Evolutionary conservation across 2,888 invertebrate species (phyloP), one percentile per base, ranked within the genome.

Genomic region (Agonopterix alstromeriana): DNA sequence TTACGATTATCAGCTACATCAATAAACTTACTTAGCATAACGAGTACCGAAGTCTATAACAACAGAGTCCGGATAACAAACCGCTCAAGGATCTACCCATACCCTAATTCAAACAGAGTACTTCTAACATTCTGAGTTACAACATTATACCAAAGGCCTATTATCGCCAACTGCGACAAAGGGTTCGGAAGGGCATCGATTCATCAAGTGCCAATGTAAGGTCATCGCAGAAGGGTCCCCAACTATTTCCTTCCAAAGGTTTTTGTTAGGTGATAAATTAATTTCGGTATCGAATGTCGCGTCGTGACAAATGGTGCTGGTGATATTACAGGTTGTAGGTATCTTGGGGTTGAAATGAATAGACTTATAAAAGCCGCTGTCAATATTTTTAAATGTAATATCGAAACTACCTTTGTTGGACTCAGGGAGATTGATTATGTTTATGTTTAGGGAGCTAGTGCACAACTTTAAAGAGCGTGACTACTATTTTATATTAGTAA

Each of bases 241-340:
- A 67, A 70, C 71, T 73, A 77, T 80, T 77, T 66, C 73, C 76
- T 71, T 74, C 73, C 70, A 71, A 56, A 63, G 65, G 70, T 75
- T 81, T 80, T 77, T 79, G 77, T 48, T 12, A 8, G 63, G 51
- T 67, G 70, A 71, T 70, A 77, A 77, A 82, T 82, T 82, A 82
- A 82, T 82, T 79, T 77, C 60, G 61, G 58, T 62, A 62, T 65
- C 67, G 65, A 58, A 66, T 68, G 67, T 64, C 64, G 57, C 61
- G 61, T 48, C 41, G 48, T 8, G 35, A 7, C 9, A 12, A 36
- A 10, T 36, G 14, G 36, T 27, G 10, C 10, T 43, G 38, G 38
- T 10, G 38, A 38, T n/a, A 38, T 38, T 10, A 38, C 38, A 38
- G 38, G 10, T 38, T n/a, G 10, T 38, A n/a, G 38, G 10, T 38